A percentile compares a stretch with the other conserved stretches of the same genome.
These are phyloP conservation scores for Philereme vetulata DNA, from an alignment of 2,888 invertebrate species.

Conservation along the genomic window DNA sequence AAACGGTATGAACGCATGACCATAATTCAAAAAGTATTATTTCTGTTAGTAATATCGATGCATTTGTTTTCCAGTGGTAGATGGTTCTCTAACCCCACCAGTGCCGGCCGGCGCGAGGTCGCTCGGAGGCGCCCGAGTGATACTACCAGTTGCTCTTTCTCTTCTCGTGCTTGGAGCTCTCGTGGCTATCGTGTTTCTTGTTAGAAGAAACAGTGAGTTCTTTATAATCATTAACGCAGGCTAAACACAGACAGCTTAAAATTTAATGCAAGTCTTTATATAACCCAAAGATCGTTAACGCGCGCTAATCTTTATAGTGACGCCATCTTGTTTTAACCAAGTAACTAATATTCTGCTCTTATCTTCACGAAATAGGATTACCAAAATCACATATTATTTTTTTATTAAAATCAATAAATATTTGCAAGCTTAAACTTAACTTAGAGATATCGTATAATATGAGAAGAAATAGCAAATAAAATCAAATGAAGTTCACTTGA, in stretches of 20 bases:
- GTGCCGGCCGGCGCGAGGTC: conserved; percentile 86
- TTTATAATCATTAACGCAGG: too few species aligned
- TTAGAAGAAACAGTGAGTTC: conserved; percentile 87
- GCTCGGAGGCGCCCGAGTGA: conserved; percentile 86
- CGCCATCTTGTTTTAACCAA: too few species aligned
- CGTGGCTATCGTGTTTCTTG: conserved; percentile 87
- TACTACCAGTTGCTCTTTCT: conserved; percentile 87
- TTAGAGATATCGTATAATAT: too few species aligned
- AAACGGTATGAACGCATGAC: too few species aligned
- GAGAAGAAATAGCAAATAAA: conserved; percentile 19
- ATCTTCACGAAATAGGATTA: too few species aligned
- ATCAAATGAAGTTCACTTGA: conserved; percentile 27
- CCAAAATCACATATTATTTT: too few species aligned
- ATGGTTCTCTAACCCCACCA: conserved; percentile 87
- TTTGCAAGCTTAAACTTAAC: too few species aligned
- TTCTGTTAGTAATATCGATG: not conserved
- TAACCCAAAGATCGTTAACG: not conserved
- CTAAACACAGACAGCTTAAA: too few species aligned
- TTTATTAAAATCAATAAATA: too few species aligned
- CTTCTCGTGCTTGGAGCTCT: conserved; percentile 86
- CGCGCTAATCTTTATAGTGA: not conserved
- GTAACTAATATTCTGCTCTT: too few species aligned
- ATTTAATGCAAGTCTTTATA: not conserved
- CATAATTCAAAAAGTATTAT: too few species aligned
- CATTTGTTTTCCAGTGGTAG: conserved; percentile 63